Conservation (phyloP, 2,888 invertebrate genomes). For the Lucinisca nassula region DNA sequence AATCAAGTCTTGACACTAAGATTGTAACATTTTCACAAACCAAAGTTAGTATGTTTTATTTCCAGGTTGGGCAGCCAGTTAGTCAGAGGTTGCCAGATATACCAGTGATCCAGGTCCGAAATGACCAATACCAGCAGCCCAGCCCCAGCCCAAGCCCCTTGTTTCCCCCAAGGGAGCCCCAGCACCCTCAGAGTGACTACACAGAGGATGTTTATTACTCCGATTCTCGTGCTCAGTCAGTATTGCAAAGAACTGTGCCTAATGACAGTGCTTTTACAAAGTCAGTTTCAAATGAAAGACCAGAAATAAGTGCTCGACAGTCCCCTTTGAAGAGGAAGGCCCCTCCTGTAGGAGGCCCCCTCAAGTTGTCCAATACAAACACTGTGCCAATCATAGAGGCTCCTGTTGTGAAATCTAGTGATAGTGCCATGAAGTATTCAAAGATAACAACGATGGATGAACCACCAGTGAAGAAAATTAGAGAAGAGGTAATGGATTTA, state of each 20-base stretch:
- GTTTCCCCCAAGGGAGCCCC: neutral
- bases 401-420: neutral
- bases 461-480: conserved; percentile 34
- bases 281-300: conserved; percentile 51
- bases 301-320: neutral
- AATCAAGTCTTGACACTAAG: no score
- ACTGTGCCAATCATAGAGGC: conserved; percentile 44
- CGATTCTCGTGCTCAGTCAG: conserved; percentile 6
- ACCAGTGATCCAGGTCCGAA: conserved; percentile 75
- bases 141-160: neutral
- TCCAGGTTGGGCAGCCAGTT: neutral
- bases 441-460: conserved; percentile 36
- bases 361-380: conserved; percentile 45
- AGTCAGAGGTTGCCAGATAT: neutral
- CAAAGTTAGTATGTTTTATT: neutral
- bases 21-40: no score
- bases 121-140: conserved; percentile 73
- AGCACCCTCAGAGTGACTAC: neutral
- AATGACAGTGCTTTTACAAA: conserved; percentile 18
- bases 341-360: conserved; percentile 37
- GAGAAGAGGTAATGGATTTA: conserved; percentile 47
- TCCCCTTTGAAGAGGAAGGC: conserved; percentile 57
- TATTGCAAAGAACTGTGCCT: conserved; percentile 31
- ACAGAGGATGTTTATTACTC: neutral
- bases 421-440: conserved; percentile 15